A percentile compares a stretch with the other conserved stretches of the same genome.
Conservation (phyloP, 2,888 invertebrate genomes). For the Eurytoma californica region DNA sequence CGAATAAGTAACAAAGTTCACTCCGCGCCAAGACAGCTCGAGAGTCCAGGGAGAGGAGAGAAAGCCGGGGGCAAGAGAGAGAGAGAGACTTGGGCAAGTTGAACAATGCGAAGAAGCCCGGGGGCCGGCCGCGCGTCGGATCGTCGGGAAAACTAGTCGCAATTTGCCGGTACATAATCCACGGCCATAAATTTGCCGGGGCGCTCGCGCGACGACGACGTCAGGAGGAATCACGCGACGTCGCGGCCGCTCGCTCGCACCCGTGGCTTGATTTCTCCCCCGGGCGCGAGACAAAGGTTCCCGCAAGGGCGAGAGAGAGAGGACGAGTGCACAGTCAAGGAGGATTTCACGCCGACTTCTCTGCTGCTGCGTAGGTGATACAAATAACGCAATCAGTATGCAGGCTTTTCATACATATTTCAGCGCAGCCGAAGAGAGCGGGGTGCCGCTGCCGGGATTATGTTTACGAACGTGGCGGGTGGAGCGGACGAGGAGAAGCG, state of each 20-base stretch:
- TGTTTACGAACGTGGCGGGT: conserved; percentile 24
- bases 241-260: conserved; percentile 34
- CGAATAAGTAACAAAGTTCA: conserved; percentile 4
- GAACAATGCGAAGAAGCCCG: conserved; percentile 49
- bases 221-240: conserved; percentile 55
- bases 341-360: conserved; percentile 61
- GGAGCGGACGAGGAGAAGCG: neutral
- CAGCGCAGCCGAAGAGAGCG: conserved; percentile 57
- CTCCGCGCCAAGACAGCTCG: neutral
- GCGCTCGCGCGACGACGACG: conserved; percentile 51
- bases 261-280: conserved; percentile 10
- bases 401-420: conserved; percentile 73
- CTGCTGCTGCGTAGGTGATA: conserved; percentile 64
- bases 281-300: conserved; percentile 45
- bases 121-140: conserved; percentile 5
- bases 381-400: conserved; percentile 74
- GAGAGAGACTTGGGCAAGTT: conserved; percentile 7
- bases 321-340: conserved; percentile 43
- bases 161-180: conserved; percentile 52
- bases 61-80: neutral
- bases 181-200: conserved; percentile 50
- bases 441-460: conserved; percentile 24
- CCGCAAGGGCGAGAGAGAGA: conserved; percentile 5
- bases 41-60: neutral
- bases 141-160: conserved; percentile 51